Evolutionary conservation across 2,113 vertebrate genomes (phyloP), one percentile per base, ranked within the genome.

Genomic region (Hyaena hyaena): DNA sequence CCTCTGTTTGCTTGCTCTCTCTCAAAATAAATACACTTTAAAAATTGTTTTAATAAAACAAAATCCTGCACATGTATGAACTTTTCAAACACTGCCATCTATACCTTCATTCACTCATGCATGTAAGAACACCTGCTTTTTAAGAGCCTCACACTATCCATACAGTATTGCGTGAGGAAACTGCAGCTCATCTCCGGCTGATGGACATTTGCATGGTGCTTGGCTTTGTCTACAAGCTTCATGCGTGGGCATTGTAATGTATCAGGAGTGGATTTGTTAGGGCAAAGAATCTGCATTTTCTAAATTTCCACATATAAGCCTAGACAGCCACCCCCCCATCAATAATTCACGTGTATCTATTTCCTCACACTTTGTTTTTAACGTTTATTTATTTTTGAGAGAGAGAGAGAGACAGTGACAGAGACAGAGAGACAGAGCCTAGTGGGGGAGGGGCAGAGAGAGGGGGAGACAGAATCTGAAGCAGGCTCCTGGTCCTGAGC

Each of bases 41-140:
- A 58, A 8, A 58, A 58, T 6, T 58, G 55, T 58, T 53, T 53
- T 58, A 58, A 58, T 8, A 58, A 50, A 50, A 10, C 6, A 26
- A 82, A 73, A 55, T 7, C 45, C 26, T 0, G 12, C 11, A 35
- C 0, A 1, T 6, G 58, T 7, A 58, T 7, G 23, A 73, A 19
- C 48, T 39, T 14, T 55, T 21, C 17, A n/a, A 11, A 4, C 31
- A 31, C 17, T 21, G 61, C n/a, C 19, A 4, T 35, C 48, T 39
- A 21, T 5, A 23, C 50, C 33, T 31, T 61, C 43, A 14, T 17
- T 50, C 55, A 39, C 45, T 33, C 53, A 8, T 24, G 3, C 65
- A 66, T 15, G 68, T 58, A 55, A 48, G 66, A 55, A 2, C 76
- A 10, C 19, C 10, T 85, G 24, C 35, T 65, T 80, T 53, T n/a